Evolutionary conservation across 2,113 vertebrate genomes (phyloP).

Genomic region (Psilopsiagon aurifrons): DNA sequence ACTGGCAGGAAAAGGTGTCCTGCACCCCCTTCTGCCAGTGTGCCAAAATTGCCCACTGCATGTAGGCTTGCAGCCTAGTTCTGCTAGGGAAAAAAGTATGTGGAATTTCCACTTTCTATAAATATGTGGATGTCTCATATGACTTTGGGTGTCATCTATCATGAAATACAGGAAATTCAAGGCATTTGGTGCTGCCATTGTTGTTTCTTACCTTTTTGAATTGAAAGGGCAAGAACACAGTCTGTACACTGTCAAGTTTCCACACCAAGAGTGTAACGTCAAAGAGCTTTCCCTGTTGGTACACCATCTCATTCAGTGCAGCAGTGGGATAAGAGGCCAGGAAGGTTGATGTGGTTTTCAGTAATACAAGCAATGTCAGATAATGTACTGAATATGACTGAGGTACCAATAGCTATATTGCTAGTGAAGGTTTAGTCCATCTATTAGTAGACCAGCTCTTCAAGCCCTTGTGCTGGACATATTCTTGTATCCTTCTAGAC

Average conservation of each 20-base stretch:
- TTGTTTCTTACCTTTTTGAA: neutral
- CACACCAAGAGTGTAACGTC: neutral
- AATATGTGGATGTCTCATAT: neutral
- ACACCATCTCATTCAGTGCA: neutral
- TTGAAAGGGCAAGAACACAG: neutral
- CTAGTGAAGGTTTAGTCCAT: neutral
- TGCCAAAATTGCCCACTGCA: accelerated
- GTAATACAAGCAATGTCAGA: neutral
- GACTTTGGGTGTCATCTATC: neutral
- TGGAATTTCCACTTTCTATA: neutral
- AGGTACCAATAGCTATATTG: neutral
- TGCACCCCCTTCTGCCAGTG: neutral
- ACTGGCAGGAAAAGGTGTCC: neutral
- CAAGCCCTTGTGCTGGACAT: neutral
- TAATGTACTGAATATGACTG: neutral
- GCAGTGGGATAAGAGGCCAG: neutral
- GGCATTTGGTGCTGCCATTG: neutral
- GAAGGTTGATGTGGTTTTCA: neutral
- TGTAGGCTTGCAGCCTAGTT: neutral
- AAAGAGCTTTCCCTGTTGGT: neutral
- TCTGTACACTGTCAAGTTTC: neutral
- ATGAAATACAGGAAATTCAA: neutral
- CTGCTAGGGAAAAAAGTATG: neutral
- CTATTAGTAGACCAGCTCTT: neutral
- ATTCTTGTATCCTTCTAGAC: neutral